These are phyloP conservation scores for Callyntrura guangdongensis DNA, from an alignment of 2,888 invertebrate species.

Conservation along the genomic window DNA sequence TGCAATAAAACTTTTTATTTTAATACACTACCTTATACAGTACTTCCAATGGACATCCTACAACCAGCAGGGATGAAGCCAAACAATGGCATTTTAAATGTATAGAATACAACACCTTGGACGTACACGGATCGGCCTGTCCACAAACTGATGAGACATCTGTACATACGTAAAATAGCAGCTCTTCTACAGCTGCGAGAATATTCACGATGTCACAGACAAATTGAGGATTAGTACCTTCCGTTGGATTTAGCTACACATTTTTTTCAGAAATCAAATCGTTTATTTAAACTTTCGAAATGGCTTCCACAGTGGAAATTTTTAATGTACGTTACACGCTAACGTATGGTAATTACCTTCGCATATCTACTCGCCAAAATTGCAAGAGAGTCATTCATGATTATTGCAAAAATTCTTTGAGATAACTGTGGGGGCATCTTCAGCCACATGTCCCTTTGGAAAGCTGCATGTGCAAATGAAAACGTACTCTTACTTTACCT, in stretches of 20 bases:
- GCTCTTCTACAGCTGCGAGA: constrained; percentile 91
- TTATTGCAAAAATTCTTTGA: constrained; percentile 93
- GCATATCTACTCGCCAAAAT: constrained; percentile 93
- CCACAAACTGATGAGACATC: constrained; percentile 87
- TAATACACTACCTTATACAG: constrained; percentile 91
- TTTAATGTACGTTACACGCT: too few relatives aligned
- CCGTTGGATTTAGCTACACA: constrained; percentile 90
- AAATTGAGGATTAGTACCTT: constrained; percentile 88
- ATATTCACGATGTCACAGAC: constrained; percentile 92
- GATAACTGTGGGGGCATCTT: constrained; percentile 96
- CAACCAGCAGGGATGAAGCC: constrained; percentile 90
- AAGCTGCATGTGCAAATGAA: constrained; percentile 87
- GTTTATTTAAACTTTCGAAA: too few relatives aligned
- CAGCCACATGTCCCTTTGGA: constrained; percentile 93
- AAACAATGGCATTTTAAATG: constrained; percentile 94
- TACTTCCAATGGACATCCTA: constrained; percentile 91
- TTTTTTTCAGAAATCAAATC: too few relatives aligned
- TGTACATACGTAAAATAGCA: constrained; percentile 90
- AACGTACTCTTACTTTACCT: neutral
- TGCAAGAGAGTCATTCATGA: constrained; percentile 94
- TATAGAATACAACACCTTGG: constrained; percentile 91
- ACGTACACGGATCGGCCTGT: constrained; percentile 79
- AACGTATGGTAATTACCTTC: too few relatives aligned
- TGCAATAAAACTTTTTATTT: too few relatives aligned
- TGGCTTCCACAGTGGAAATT: neutral